Evolutionary conservation across 2,888 invertebrate species (phyloP).

Genomic region (Trachelus stipa): DNA sequence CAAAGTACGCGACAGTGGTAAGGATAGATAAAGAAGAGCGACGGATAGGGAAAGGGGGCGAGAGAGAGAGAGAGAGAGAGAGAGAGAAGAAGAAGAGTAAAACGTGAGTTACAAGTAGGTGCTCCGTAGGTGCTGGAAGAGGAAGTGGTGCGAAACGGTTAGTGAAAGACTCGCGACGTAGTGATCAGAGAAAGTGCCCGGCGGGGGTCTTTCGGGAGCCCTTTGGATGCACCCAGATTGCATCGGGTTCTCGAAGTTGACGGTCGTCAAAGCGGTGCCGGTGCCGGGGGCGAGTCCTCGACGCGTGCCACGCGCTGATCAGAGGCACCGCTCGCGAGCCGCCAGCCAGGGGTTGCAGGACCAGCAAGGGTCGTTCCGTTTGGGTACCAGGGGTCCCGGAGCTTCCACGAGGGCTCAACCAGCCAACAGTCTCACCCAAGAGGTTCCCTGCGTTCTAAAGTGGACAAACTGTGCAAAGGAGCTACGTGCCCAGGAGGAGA

Average conservation of each 20-base stretch:
- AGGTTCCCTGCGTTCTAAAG: slow-evolving; percentile 34
- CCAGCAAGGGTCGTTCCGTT: slow-evolving; percentile 44
- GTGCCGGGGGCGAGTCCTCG: slow-evolving; percentile 62
- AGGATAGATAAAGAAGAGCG: not conserved
- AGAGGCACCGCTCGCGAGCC: slow-evolving; percentile 54
- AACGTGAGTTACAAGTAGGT: slow-evolving; percentile 20
- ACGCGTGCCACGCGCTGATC: slow-evolving; percentile 64
- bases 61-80: not conserved
- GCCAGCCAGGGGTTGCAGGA: slow-evolving; percentile 22
- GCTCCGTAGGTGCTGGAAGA: slow-evolving; percentile 8
- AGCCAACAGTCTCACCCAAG: not conserved
- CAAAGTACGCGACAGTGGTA: not conserved
- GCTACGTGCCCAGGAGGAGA: slow-evolving; percentile 5
- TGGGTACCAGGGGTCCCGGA: slow-evolving; percentile 48
- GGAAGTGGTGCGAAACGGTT: slow-evolving; percentile 3
- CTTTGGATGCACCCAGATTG: slow-evolving; percentile 41
- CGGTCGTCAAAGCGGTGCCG: slow-evolving; percentile 59
- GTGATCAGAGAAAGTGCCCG: slow-evolving; percentile 19
- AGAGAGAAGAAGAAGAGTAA: slow-evolving; percentile 10
- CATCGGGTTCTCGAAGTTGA: slow-evolving; percentile 44
- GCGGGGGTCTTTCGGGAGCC: slow-evolving; percentile 41
- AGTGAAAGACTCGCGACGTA: not conserved
- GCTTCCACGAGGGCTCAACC: not conserved
- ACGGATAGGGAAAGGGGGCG: not conserved
- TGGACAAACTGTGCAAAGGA: slow-evolving; percentile 45